Evolutionary conservation across 53 echinoderm and acorn worm genomes (phyloP).

Genomic region (Antedon mediterranea): DNA sequence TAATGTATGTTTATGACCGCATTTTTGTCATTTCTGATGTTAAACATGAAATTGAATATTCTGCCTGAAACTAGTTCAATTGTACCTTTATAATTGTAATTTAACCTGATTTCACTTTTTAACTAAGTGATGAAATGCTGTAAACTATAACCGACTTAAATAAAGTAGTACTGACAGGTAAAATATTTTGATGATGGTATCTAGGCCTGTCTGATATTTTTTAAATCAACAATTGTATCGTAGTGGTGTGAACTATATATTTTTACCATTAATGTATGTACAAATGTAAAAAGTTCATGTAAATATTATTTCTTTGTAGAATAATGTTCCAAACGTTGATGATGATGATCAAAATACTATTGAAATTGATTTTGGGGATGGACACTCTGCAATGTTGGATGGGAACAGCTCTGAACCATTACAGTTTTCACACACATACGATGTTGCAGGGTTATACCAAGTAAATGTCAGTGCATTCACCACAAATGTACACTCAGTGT

Average conservation of each 20-base stretch:
- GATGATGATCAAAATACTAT: neutral
- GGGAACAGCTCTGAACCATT: neutral
- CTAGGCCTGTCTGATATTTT: too few species aligned
- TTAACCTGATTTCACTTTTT: too few species aligned
- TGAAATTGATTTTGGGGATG: conserved; percentile 13
- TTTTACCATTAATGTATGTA: too few species aligned
- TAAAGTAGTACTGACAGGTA: neutral
- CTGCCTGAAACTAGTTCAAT: neutral
- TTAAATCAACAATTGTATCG: too few species aligned
- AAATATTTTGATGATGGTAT: neutral
- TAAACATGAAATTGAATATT: neutral
- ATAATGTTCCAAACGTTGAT: too few species aligned
- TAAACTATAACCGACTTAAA: too few species aligned
- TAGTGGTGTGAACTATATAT: too few species aligned
- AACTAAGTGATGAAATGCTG: too few species aligned
- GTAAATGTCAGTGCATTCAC: conserved; percentile 13
- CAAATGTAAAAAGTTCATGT: too few species aligned
- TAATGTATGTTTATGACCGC: neutral
- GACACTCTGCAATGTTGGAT: neutral
- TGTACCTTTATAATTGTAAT: neutral
- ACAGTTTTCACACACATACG: conserved; percentile 25
- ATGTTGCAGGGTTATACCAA: conserved; percentile 29
- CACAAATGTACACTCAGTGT: conserved; percentile 6
- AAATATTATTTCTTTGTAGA: too few species aligned
- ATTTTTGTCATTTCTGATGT: neutral